Evolutionary conservation across 2,888 invertebrate genomes (phyloP), one percentile per base, ranked within the genome.

Genomic region (Drosophila lutescens): DNA sequence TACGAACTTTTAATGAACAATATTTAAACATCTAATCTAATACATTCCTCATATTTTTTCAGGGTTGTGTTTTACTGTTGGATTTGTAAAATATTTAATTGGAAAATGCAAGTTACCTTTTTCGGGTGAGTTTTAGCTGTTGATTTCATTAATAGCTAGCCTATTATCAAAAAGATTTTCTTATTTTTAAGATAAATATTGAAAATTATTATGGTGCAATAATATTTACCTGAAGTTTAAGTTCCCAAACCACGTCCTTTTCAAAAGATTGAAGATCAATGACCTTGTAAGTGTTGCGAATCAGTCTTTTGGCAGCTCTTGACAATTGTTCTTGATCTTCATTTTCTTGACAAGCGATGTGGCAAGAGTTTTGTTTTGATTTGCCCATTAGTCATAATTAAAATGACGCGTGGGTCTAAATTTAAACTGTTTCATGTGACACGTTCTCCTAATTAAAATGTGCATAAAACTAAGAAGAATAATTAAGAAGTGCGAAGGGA

Each of bases 321-420:
- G 44, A 41, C 40, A 34, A 20, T 12, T 61, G 62, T 20, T 67
- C 54, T 4, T 60, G 60, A 69, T 70, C 50, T 59, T 56, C 73
- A 66, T 76, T 76, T 72, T 80, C 66, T 69, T 80, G 84, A 71
- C 78, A 76, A 53, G 61, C 46, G 74, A 74, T 58, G 67, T 70
- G 63, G 75, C 82, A 79, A 74, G 63, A 68, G 76, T 66, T 86
- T 78, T 67, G 61, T 68, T 73, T 70, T 49, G 47, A 43, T 43
- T 65, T 46, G 53, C 12, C 9, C 15, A 32, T 82, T 87, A 85
- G 77, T 81, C 79, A 79, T 67, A 86, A 84, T 83, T 36, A 43
- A 61, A 55, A 65, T 83, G 83, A 83, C 88, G 88, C 82, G 88
- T 73, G 71, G 26, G n/a, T 61, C 88, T 86, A 83, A 88, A 76